These are phyloP conservation scores for Maccullochella peelii DNA, from an alignment of 2,113 vertebrate species.

Conservation along the genomic window DNA sequence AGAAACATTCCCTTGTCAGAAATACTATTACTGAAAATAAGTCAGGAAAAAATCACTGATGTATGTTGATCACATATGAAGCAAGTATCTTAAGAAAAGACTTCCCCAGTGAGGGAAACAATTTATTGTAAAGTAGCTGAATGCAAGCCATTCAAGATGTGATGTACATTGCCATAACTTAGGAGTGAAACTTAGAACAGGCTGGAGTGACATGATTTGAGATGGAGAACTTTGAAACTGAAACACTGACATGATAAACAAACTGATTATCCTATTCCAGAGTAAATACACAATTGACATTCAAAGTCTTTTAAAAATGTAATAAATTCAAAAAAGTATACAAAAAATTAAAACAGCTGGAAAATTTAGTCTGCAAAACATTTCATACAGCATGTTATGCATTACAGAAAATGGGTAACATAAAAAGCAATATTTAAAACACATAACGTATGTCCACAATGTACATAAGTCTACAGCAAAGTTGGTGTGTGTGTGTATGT, in stretches of 20 bases:
- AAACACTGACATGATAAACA: constrained; percentile 58
- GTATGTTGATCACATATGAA: constrained; percentile 61
- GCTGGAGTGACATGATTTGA: constrained; percentile 40
- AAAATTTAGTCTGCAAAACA: constrained; percentile 65
- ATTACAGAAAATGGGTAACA: constrained; percentile 59
- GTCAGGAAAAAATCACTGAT: not conserved
- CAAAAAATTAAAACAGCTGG: constrained; percentile 61
- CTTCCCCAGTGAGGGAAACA: constrained; percentile 43
- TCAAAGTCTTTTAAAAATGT: constrained; percentile 71
- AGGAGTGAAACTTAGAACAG: constrained; percentile 36
- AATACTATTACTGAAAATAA: not conserved
- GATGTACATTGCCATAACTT: constrained; percentile 29
- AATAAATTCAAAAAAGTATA: constrained; percentile 49
- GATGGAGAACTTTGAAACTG: constrained; percentile 23
- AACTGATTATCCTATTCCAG: constrained; percentile 50
- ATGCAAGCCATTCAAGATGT: constrained; percentile 4
- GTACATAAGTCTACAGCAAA: constrained; percentile 65
- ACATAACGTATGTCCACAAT: constrained; percentile 66
- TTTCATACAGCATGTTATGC: constrained; percentile 54
- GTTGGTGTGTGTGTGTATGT: constrained; percentile 21
- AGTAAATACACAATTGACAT: constrained; percentile 67
- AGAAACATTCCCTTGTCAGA: not conserved
- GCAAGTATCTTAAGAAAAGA: constrained; percentile 55
- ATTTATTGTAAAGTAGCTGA: constrained; percentile 25
- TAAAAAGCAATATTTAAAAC: constrained; percentile 73